A percentile compares a stretch with the other conserved stretches of the same genome.
These are phyloP conservation scores for Abrostola triplasia DNA, from an alignment of 2,888 invertebrate genomes.

Conservation along the genomic window DNA sequence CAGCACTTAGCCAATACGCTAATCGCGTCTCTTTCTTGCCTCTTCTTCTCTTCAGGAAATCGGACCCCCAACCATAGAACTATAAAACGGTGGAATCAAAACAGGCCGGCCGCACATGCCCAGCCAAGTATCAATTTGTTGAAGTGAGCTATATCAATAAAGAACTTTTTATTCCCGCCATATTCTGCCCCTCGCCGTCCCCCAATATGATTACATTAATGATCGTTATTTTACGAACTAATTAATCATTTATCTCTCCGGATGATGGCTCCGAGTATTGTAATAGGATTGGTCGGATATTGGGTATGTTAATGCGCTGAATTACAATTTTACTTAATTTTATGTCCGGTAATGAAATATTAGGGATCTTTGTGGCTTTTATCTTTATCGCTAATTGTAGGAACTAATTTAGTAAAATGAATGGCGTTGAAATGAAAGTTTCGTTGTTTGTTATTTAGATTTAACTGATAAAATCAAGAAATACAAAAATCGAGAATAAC, in stretches of 20 bases:
- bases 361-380: slow-evolving; percentile 1
- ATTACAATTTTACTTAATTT: slow-evolving; percentile 43
- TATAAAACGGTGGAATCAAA: slow-evolving; percentile 42
- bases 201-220: slow-evolving; percentile 68
- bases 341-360: slow-evolving; percentile 20
- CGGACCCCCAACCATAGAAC: slow-evolving; percentile 8
- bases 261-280: slow-evolving; percentile 47
- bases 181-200: slow-evolving; percentile 54
- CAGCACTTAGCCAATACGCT: no score
- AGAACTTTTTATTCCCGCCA: slow-evolving; percentile 67
- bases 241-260: slow-evolving; percentile 59
- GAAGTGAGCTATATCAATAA: slow-evolving; percentile 60
- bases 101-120: slow-evolving; percentile 42
- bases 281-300: slow-evolving; percentile 51
- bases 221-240: slow-evolving; percentile 59
- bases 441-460: no score
- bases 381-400: neutral
- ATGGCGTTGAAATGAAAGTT: no score
- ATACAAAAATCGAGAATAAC: no score
- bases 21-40: no score
- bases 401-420: neutral
- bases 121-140: slow-evolving; percentile 56
- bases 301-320: slow-evolving; percentile 30
- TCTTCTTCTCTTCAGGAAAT: neutral
- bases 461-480: no score